Percentiles rank a stretch among this genome's conserved stretches.
Conservation (phyloP, 2,797 vertebrate species). For the Eurystomus glaucurus region DNA sequence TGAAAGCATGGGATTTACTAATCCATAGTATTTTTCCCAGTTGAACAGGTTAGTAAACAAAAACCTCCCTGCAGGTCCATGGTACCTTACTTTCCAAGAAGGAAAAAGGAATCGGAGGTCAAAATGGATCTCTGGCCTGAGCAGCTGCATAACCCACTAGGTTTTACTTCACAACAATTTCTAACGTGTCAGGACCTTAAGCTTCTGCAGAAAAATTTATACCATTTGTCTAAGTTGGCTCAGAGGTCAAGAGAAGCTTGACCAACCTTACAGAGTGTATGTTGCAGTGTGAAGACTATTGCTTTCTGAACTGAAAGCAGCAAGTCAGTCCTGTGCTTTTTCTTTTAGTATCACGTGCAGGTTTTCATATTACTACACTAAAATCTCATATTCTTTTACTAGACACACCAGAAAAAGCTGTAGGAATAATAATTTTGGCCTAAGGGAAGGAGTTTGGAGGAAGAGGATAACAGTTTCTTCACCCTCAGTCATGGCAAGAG, state of each 20-base stretch:
- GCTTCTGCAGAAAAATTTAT: background rate
- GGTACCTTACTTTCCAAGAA: background rate
- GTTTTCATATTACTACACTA: background rate
- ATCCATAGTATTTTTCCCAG: background rate
- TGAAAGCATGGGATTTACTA: background rate
- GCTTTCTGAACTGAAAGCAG: background rate
- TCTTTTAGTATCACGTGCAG: background rate
- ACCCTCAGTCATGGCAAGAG: background rate
- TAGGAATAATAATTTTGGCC: background rate
- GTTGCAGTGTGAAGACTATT: background rate
- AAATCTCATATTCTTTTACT: background rate
- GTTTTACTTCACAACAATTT: background rate
- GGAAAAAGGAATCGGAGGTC: background rate
- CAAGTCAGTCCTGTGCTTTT: background rate
- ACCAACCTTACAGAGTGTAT: rapidly evolving
- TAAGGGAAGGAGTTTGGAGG: background rate
- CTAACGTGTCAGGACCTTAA: background rate
- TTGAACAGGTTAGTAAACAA: background rate
- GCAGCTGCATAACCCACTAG: background rate
- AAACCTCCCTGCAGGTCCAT: background rate
- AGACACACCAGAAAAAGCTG: background rate
- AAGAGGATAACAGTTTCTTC: background rate
- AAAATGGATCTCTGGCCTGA: background rate
- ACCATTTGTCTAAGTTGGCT: background rate
- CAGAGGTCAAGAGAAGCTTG: background rate